Conservation (phyloP, 2,113 vertebrate genomes). For the Lichenostomus cassidix region DNA sequence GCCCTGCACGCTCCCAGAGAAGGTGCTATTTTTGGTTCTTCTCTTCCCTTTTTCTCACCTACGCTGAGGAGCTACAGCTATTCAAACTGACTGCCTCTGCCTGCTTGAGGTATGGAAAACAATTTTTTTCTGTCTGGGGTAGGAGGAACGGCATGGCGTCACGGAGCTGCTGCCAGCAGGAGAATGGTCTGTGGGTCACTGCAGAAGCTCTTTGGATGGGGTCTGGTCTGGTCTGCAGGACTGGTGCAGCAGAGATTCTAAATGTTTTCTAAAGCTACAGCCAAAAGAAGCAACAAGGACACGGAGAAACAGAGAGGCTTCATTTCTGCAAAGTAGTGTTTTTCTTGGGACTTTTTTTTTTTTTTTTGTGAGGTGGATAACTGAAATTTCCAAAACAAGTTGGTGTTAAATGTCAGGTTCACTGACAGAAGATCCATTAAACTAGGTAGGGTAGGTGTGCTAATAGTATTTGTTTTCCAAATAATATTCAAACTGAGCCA, state of each 20-base stretch:
- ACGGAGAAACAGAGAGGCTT: not conserved
- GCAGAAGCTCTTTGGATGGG: accelerated
- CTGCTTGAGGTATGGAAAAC: not conserved
- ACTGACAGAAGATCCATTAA: not conserved
- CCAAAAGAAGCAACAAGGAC: not conserved
- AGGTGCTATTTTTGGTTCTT: constrained; percentile 27
- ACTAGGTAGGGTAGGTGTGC: not conserved
- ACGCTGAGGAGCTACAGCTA: not conserved
- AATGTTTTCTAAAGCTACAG: not conserved
- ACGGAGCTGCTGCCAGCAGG: not conserved
- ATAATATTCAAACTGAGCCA: not conserved
- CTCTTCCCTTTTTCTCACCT: constrained; percentile 10
- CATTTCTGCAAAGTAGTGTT: not conserved
- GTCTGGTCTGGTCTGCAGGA: accelerated
- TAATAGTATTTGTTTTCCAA: not conserved
- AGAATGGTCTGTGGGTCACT: not conserved
- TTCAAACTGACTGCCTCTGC: not conserved
- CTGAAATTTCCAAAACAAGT: not conserved
- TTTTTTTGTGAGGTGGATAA: not conserved
- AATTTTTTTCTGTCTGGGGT: not conserved
- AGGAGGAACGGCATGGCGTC: not conserved
- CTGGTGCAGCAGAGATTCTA: not conserved
- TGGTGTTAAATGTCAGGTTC: not conserved
- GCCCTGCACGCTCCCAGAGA: not conserved
- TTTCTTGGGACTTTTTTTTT: not conserved